Conservation (phyloP, 2,797 vertebrate genomes). For the Triplophysa bombifrons region DNA sequence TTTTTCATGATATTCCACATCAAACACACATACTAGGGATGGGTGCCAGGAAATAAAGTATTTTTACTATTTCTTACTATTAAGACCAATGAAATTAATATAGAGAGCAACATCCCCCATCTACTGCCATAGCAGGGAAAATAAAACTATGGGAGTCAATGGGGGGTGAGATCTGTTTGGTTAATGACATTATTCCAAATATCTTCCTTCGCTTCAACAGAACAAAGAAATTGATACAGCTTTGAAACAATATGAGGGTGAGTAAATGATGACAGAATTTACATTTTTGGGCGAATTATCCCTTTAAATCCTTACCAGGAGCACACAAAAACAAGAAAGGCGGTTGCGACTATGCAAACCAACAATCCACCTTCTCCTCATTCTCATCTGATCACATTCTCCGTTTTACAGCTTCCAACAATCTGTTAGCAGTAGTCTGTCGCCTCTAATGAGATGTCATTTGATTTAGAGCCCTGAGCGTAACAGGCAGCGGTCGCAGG, state of each 20-base stretch:
- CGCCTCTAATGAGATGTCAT: constrained; percentile 81
- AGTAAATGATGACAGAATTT: too few species aligned
- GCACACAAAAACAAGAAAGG: background rate
- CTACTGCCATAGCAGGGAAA: too few species aligned
- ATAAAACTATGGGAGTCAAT: too few species aligned
- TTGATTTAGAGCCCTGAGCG: constrained; percentile 79
- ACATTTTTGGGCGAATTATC: too few species aligned
- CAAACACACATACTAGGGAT: background rate
- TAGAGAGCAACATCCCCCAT: background rate
- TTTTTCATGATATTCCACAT: background rate
- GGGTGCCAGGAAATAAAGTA: too few species aligned
- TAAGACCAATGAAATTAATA: background rate
- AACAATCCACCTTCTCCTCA: constrained; percentile 66
- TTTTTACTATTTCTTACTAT: too few species aligned
- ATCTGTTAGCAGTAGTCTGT: constrained; percentile 73
- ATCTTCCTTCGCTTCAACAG: too few species aligned
- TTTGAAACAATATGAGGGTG: too few species aligned
- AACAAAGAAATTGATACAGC: too few species aligned
- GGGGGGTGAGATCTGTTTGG: too few species aligned
- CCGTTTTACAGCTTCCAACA: constrained; percentile 73
- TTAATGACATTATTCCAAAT: too few species aligned
- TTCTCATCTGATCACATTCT: constrained; percentile 66
- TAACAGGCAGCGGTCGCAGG: constrained; percentile 69
- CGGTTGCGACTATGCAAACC: constrained; percentile 37
- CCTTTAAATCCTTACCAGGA: background rate